Percentiles rank a stretch among this genome's conserved stretches.
Evolutionary conservation across 2,797 vertebrate species (phyloP).

Genomic region (Dryobates pubescens): DNA sequence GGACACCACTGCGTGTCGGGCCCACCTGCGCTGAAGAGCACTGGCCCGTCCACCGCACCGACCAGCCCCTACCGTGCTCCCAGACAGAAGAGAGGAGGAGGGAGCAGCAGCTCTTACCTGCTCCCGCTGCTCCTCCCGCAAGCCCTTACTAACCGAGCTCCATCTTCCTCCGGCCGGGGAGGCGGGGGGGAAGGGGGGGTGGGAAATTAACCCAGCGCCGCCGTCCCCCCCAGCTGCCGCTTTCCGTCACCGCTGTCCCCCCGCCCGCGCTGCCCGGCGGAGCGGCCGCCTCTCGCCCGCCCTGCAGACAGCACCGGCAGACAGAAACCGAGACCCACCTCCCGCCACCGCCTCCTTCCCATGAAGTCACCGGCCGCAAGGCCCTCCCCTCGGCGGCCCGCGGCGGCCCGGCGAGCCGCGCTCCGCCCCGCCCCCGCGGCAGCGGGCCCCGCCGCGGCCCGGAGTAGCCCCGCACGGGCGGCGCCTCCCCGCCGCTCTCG

Average conservation of each 20-base stretch:
- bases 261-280: conserved; percentile 41
- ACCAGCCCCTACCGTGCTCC: not conserved
- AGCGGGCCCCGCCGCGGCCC: not conserved
- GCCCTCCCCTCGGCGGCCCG: conserved; percentile 30
- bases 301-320: conserved; percentile 21
- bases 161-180: conserved; percentile 57
- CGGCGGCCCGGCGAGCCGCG: not conserved
- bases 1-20: not conserved
- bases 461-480: not conserved
- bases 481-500: not conserved
- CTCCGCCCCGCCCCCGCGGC: not conserved
- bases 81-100: not conserved
- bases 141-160: conserved; percentile 68
- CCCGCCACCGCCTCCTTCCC: conserved; percentile 32
- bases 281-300: conserved; percentile 40
- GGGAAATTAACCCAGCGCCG: conserved; percentile 19
- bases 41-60: not conserved
- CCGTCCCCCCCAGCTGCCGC: conserved; percentile 61
- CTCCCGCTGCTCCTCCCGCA: conserved; percentile 1
- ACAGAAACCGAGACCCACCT: conserved; percentile 19
- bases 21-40: not conserved
- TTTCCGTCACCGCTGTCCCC: conserved; percentile 39
- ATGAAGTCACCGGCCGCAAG: conserved; percentile 70
- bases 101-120: conserved; percentile 46
- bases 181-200: not conserved